A percentile compares a stretch with the other conserved stretches of the same genome.
These are phyloP conservation scores for Yponomeuta sedellus DNA, from an alignment of 2,888 invertebrate species.

Conservation along the genomic window DNA sequence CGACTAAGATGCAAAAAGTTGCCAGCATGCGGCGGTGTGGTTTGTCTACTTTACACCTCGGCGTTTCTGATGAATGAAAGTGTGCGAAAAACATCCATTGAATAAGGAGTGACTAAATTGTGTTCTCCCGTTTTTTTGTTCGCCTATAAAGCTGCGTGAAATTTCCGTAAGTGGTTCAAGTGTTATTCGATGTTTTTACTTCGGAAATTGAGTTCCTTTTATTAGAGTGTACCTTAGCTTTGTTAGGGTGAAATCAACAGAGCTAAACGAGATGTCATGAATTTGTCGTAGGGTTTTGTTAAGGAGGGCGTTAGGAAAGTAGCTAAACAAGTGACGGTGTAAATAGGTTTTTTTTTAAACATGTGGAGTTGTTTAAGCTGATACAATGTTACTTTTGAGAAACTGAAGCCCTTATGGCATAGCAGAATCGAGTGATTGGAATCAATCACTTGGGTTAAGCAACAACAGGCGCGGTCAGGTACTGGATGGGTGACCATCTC, in stretches of 20 bases:
- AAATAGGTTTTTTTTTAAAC: too few species aligned
- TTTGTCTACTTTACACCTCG: conserved; percentile 34
- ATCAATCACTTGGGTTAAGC: too few species aligned
- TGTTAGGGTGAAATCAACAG: not conserved
- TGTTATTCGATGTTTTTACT: conserved; percentile 11
- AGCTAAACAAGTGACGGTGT: too few species aligned
- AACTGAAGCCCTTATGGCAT: too few species aligned
- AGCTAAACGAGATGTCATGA: too few species aligned
- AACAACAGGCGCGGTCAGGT: too few species aligned
- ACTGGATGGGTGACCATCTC: too few species aligned
- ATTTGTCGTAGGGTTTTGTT: too few species aligned
- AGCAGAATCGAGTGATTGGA: too few species aligned
- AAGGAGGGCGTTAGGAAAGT: too few species aligned
- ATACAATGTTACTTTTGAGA: too few species aligned
- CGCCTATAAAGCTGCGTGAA: not conserved
- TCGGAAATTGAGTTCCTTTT: conserved; percentile 10
- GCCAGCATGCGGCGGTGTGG: conserved; percentile 16
- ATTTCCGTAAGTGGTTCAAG: conserved; percentile 2
- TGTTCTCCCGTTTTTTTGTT: not conserved
- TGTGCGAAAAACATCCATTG: conserved; percentile 30
- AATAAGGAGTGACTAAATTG: conserved; percentile 15
- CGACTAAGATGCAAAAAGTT: not conserved
- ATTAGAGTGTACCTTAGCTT: not conserved
- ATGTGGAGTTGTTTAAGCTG: too few species aligned
- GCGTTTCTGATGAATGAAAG: conserved; percentile 24